Conservation (phyloP, 2,797 vertebrate species). For the Etheostoma nigrum region DNA sequence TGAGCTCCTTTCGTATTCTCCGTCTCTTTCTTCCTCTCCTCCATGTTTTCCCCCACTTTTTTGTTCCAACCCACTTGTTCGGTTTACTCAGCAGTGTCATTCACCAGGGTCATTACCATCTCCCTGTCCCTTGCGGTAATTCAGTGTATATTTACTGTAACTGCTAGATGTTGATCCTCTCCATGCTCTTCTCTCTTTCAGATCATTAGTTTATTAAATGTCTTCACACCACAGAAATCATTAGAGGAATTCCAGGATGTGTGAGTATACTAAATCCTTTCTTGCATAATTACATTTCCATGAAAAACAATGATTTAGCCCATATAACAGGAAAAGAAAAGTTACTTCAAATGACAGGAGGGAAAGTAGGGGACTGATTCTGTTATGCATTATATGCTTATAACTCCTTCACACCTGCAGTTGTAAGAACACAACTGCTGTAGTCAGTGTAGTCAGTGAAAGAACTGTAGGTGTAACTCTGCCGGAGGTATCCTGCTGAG, state of each 20-base stretch:
- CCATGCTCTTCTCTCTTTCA: slow-evolving; percentile 81
- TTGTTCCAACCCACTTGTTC: slow-evolving; percentile 40
- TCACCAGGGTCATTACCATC: slow-evolving; percentile 45
- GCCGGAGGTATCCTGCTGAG: slow-evolving; percentile 42
- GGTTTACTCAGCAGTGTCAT: slow-evolving; percentile 46
- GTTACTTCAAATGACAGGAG: neutral
- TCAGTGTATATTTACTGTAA: slow-evolving; percentile 1
- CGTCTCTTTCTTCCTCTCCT: slow-evolving; percentile 15
- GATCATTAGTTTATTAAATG: slow-evolving; percentile 99
- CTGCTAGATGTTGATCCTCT: slow-evolving; percentile 14
- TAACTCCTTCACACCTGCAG: slow-evolving; percentile 28
- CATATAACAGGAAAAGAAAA: neutral
- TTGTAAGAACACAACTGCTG: slow-evolving; percentile 25
- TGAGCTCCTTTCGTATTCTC: slow-evolving; percentile 21
- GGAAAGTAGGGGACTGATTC: slow-evolving; percentile 11
- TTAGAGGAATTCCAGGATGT: slow-evolving; percentile 99
- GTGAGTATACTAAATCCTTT: slow-evolving; percentile 86
- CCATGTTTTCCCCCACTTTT: slow-evolving; percentile 31
- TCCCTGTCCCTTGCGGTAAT: neutral
- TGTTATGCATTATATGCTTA: slow-evolving; percentile 12
- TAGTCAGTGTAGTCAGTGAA: slow-evolving; percentile 39
- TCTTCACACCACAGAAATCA: slow-evolving; percentile 99
- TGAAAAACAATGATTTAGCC: neutral
- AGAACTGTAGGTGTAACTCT: slow-evolving; percentile 56
- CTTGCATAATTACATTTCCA: slow-evolving; percentile 15